phyloP scores from a whole-genome alignment of 2,797 vertebrate species.

The Threskiornis aethiopicus region DNA sequence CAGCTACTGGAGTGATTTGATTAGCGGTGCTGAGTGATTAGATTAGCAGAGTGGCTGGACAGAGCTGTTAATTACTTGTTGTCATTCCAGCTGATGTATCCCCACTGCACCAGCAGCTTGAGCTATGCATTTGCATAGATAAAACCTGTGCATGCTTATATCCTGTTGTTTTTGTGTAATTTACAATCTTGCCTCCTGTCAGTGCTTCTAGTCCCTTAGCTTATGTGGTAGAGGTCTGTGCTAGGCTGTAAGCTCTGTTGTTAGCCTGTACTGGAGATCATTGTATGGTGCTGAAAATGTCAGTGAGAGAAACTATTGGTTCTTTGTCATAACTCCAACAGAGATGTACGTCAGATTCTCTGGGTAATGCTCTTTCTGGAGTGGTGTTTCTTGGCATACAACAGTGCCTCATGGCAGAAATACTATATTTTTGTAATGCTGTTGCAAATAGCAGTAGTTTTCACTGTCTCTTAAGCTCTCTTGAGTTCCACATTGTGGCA shows the following conservation, averaged over 20 bases:
- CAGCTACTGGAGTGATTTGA: constrained; percentile 30
- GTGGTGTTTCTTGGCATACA: not conserved
- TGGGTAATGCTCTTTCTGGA: not conserved
- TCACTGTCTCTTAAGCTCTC: not conserved
- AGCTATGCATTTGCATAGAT: not conserved
- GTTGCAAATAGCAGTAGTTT: not conserved
- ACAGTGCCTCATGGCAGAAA: not conserved
- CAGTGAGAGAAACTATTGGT: not conserved
- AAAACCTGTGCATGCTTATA: not conserved
- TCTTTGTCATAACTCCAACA: not conserved
- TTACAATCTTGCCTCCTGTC: not conserved
- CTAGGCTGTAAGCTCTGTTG: not conserved
- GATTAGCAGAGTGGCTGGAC: constrained; percentile 44
- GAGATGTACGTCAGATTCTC: not conserved
- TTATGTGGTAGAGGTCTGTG: not conserved
- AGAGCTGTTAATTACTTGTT: constrained; percentile 25
- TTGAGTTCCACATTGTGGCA: not conserved
- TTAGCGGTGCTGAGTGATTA: constrained; percentile 42
- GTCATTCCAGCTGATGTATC: not conserved
- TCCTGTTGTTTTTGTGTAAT: not conserved
- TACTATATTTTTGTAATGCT: not conserved
- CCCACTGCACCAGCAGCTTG: not conserved
- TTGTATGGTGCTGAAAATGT: not conserved
- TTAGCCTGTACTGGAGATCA: not conserved
- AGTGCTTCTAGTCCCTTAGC: not conserved